Conservation (phyloP, 2,113 vertebrate species). For the Bambusicola thoracicus region DNA sequence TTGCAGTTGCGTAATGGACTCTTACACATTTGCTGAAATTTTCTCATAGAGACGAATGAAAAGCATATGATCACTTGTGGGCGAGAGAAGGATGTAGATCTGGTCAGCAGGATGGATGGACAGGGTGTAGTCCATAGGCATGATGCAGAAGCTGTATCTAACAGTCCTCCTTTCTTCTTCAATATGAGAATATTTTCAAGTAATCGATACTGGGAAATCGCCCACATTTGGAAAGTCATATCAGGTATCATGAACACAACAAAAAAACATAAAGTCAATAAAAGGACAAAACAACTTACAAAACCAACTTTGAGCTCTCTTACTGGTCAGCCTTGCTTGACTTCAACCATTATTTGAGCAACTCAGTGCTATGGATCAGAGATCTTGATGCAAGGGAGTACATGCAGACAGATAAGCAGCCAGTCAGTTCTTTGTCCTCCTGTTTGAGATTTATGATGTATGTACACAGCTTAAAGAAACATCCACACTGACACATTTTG, state of each 20-base stretch:
- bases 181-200: not conserved
- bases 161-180: not conserved
- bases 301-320: not conserved
- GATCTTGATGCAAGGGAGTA: not conserved
- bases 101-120: not conserved
- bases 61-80: not conserved
- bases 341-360: not conserved
- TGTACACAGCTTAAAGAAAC: not conserved
- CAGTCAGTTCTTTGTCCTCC: not conserved
- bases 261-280: not conserved
- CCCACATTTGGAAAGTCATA: not conserved
- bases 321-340: not conserved
- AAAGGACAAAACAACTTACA: not conserved
- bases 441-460: not conserved
- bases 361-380: not conserved
- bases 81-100: not conserved
- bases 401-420: not conserved
- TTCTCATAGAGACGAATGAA: not conserved
- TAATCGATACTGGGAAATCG: not conserved
- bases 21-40: not conserved
- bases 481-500: not conserved
- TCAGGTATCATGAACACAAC: not conserved
- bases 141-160: not conserved
- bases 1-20: not conserved
- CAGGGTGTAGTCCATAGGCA: not conserved